These are phyloP conservation scores for Pteropus alecto DNA, from an alignment of 2,113 vertebrate species.

Conservation along the genomic window DNA sequence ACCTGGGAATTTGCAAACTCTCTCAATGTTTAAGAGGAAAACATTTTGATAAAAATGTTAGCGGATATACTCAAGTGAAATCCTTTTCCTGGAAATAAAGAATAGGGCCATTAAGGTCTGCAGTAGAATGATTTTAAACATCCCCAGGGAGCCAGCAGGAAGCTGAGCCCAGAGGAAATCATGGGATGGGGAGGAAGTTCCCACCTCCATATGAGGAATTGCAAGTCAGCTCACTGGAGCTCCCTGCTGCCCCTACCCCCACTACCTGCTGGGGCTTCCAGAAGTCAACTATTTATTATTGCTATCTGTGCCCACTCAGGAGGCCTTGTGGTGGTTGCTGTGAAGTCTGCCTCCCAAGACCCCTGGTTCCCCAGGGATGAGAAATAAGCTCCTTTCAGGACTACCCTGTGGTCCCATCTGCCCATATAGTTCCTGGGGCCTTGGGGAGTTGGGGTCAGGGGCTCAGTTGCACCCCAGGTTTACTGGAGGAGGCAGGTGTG, in stretches of 20 bases:
- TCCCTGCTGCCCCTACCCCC: not conserved
- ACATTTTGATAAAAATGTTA: constrained; percentile 21
- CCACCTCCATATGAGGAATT: not conserved
- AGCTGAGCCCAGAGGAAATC: not conserved
- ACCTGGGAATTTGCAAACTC: constrained; percentile 1
- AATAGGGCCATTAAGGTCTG: not conserved
- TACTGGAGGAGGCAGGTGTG: not conserved
- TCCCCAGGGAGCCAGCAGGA: not conserved
- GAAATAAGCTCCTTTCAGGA: not conserved
- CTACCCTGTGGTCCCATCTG: not conserved
- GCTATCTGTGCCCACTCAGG: not conserved
- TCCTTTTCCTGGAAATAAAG: constrained; percentile 17
- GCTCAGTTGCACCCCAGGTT: not conserved
- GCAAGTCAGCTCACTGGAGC: not conserved
- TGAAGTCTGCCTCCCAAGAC: not conserved
- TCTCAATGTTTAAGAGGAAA: constrained; percentile 41
- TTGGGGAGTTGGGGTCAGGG: not conserved
- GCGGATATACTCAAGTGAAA: not conserved
- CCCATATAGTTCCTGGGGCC: not conserved
- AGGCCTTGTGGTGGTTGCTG: not conserved
- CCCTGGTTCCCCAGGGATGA: not conserved
- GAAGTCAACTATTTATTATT: accelerated
- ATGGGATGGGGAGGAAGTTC: not conserved
- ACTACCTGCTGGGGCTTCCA: not conserved
- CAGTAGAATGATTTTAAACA: not conserved